These are phyloP conservation scores for Procambarus virginalis DNA, from an alignment of 1,140 invertebrate genomes.

Conservation along the genomic window DNA sequence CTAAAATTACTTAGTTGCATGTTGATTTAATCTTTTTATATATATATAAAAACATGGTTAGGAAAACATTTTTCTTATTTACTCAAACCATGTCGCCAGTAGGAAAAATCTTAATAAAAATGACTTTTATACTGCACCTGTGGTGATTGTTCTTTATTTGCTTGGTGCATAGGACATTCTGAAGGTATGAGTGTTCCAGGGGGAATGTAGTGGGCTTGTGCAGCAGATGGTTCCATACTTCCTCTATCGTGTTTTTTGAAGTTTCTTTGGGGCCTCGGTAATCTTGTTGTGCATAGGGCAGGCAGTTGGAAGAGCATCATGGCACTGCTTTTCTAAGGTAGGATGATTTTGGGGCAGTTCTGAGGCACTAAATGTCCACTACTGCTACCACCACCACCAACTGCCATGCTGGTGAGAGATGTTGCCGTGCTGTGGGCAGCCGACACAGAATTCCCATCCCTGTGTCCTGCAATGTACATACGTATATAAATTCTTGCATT, in stretches of 20 bases:
- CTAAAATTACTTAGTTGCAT: no score
- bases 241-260: background rate
- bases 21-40: no score
- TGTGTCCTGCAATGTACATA: background rate
- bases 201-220: background rate
- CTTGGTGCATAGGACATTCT: conserved; percentile 62
- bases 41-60: no score
- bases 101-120: no score
- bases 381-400: background rate
- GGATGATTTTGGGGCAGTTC: conserved; percentile 14
- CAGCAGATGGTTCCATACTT: background rate
- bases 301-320: background rate
- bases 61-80: no score
- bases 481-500: background rate
- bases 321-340: background rate
- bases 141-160: conserved; percentile 15
- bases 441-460: conserved; percentile 49
- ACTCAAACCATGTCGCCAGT: no score
- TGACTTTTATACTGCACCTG: background rate
- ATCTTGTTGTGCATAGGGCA: conserved; percentile 29
- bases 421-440: conserved; percentile 53
- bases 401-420: conserved; percentile 29
- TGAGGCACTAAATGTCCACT: background rate
- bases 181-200: conserved; percentile 31
- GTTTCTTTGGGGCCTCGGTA: background rate